Percentiles rank a stretch among this genome's conserved stretches.
These are phyloP conservation scores for Eulimnadia texana DNA, from an alignment of 1,140 invertebrate species.

Conservation along the genomic window DNA sequence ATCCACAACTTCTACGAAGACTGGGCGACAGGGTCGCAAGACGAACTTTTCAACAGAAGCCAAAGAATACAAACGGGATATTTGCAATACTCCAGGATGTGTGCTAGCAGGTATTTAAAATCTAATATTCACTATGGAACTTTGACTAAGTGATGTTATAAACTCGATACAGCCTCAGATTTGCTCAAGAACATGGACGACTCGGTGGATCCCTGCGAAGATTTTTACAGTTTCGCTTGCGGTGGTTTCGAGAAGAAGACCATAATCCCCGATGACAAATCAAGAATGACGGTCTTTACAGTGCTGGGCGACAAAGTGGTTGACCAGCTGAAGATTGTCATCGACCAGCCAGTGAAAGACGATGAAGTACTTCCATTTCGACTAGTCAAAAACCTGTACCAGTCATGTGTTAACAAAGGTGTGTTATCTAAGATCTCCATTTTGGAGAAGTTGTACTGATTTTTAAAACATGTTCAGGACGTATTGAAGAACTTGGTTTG, in stretches of 20 bases:
- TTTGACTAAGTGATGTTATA: background rate
- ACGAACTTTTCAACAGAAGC: background rate
- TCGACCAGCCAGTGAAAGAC: constrained; percentile 46
- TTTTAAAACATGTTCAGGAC: constrained; percentile 31
- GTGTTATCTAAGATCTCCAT: constrained; percentile 19
- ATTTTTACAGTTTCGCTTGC: constrained; percentile 83
- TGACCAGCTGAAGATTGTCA: constrained; percentile 55
- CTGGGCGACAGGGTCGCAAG: background rate
- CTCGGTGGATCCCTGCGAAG: constrained; percentile 62
- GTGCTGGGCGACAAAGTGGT: constrained; percentile 61
- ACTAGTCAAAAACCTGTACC: constrained; percentile 60
- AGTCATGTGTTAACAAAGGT: constrained; percentile 77
- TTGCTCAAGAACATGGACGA: constrained; percentile 62
- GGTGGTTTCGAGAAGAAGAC: constrained; percentile 45
- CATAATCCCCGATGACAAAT: constrained; percentile 64
- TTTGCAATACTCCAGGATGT: background rate
- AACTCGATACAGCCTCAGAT: background rate
- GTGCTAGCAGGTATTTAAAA: background rate
- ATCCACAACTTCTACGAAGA: background rate
- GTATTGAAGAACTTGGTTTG: constrained; percentile 56
- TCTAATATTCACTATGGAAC: too few species aligned
- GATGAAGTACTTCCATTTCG: constrained; percentile 51
- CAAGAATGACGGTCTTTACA: constrained; percentile 61
- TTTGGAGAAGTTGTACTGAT: background rate
- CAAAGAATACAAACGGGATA: background rate